Conservation (phyloP, 2,797 vertebrate species). For the Petrocephalus schoutedeni region DNA sequence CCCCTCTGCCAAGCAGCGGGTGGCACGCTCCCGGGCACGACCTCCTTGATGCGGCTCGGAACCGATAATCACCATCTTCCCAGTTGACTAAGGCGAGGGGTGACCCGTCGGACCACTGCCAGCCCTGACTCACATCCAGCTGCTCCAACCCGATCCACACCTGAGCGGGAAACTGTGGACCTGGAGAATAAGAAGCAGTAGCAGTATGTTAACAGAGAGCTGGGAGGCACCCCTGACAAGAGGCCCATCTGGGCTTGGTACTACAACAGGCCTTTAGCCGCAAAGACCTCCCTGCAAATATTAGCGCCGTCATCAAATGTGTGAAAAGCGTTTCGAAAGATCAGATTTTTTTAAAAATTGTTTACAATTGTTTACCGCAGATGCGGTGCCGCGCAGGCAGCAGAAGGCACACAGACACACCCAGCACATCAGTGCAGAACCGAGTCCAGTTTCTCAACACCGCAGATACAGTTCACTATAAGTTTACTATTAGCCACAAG, state of each 20-base stretch:
- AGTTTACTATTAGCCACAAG: not conserved
- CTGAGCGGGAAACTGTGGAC: slow-evolving; percentile 61
- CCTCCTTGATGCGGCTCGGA: not conserved
- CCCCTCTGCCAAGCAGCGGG: not conserved
- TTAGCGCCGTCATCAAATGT: not conserved
- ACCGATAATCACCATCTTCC: slow-evolving; percentile 68
- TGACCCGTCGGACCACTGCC: slow-evolving; percentile 92
- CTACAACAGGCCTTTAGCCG: not conserved
- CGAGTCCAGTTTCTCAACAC: not conserved
- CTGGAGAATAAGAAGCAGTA: too few species aligned
- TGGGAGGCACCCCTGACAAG: not conserved
- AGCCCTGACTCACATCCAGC: slow-evolving; percentile 76
- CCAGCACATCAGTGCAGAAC: not conserved
- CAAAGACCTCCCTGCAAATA: not conserved
- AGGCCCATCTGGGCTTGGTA: not conserved
- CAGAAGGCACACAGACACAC: not conserved
- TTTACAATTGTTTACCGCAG: not conserved
- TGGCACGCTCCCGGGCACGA: not conserved
- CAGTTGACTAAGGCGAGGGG: slow-evolving; percentile 75
- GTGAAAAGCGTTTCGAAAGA: not conserved
- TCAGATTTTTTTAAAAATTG: not conserved
- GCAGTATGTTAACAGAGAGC: not conserved
- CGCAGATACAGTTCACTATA: not conserved
- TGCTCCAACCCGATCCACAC: slow-evolving; percentile 95
- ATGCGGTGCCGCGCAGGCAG: not conserved